phyloP scores from a whole-genome alignment of 2,888 invertebrate species.

The Watsonalla cultraria region DNA sequence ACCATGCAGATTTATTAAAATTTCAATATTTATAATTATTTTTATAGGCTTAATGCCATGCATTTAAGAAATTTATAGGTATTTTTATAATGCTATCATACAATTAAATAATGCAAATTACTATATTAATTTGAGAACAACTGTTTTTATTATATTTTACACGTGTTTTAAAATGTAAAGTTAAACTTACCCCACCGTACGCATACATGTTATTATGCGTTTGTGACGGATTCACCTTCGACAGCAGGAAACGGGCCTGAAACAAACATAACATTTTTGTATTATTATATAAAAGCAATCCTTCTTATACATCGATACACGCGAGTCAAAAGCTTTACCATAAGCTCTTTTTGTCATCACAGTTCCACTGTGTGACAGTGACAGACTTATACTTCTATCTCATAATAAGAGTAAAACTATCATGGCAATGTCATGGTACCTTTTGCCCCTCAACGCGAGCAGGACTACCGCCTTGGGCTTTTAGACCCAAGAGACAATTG shows the following conservation, averaged over 20 bases:
- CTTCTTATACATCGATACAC: no score
- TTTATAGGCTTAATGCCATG: conserved; percentile 18
- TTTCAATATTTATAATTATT: conserved; percentile 6
- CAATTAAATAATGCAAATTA: conserved; percentile 7
- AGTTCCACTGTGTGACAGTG: no score
- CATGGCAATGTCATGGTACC: no score
- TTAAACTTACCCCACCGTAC: conserved; percentile 90
- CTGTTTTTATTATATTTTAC: neutral
- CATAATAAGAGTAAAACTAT: no score
- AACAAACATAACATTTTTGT: conserved; percentile 22
- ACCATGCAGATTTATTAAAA: conserved; percentile 25
- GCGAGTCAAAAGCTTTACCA: no score
- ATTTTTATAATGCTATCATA: conserved; percentile 5
- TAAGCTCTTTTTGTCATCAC: no score
- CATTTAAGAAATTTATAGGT: conserved; percentile 3
- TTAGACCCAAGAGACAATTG: no score
- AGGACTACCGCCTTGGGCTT: neutral
- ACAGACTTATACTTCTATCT: no score
- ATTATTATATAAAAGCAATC: neutral
- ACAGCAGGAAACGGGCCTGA: conserved; percentile 96
- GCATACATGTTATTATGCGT: conserved; percentile 99
- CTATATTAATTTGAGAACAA: neutral
- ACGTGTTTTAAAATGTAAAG: conserved; percentile 3
- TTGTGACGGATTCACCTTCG: conserved; percentile 99
- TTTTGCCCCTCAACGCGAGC: no score